Evolutionary conservation across 1,140 invertebrate genomes (phyloP).

Genomic region (Zaprionus africanus): DNA sequence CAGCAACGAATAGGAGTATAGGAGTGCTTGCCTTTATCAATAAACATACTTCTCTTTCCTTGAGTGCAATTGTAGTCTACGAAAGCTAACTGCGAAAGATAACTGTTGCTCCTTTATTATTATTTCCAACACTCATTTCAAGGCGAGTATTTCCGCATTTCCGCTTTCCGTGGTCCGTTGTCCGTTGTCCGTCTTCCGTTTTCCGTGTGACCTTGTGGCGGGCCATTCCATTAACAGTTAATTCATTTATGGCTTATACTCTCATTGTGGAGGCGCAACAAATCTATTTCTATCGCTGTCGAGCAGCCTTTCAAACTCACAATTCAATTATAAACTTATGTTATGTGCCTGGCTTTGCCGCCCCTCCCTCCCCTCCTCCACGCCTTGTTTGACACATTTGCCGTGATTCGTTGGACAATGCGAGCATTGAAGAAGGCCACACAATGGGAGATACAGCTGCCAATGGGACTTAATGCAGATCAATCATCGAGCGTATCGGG

Average conservation of each 20-base stretch:
- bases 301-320: constrained; percentile 39
- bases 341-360: constrained; percentile 6
- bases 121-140: not conserved
- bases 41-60: not conserved
- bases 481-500: constrained; percentile 65
- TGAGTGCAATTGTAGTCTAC: not conserved
- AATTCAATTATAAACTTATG: constrained; percentile 49
- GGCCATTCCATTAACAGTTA: constrained; percentile 30
- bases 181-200: not conserved
- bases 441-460: constrained; percentile 26
- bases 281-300: constrained; percentile 7
- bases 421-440: constrained; percentile 31
- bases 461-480: constrained; percentile 66
- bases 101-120: constrained; percentile 1
- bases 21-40: too few relatives aligned
- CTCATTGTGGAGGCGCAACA: constrained; percentile 7
- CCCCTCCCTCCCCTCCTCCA: not conserved
- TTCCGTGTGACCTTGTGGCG: not conserved
- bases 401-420: constrained; percentile 42
- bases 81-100: not conserved
- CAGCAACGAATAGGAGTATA: too few relatives aligned
- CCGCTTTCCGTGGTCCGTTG: not conserved
- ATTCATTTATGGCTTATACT: constrained; percentile 11
- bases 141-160: constrained; percentile 1
- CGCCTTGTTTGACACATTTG: constrained; percentile 26